Evolutionary conservation across 2,113 vertebrate genomes (phyloP).

Genomic region (Gavia stellata): DNA sequence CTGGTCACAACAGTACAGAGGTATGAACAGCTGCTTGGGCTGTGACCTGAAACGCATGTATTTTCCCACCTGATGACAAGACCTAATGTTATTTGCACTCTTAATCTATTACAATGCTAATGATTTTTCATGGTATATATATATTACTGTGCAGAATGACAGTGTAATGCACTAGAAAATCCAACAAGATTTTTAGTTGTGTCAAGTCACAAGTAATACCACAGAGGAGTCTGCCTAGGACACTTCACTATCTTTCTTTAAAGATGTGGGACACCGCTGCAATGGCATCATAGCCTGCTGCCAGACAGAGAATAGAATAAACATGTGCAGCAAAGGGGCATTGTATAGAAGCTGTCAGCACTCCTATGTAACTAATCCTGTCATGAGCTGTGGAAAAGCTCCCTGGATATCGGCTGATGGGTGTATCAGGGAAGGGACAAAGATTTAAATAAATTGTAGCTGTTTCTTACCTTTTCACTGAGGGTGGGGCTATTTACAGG

Average conservation of each 20-base stretch:
- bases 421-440: not conserved
- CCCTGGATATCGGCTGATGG: not conserved
- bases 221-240: not conserved
- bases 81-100: not conserved
- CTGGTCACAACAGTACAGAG: slow-evolving; percentile 88
- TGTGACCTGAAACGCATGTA: not conserved
- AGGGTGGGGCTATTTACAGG: not conserved
- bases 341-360: not conserved
- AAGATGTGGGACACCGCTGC: not conserved
- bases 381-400: not conserved
- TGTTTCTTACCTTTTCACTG: not conserved
- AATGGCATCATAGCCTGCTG: not conserved
- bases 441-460: not conserved
- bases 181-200: not conserved
- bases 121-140: not conserved
- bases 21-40: slow-evolving; percentile 63
- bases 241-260: not conserved
- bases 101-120: not conserved
- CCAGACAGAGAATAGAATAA: not conserved
- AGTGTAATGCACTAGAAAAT: not conserved
- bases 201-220: not conserved
- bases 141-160: not conserved
- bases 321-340: not conserved
- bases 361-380: not conserved
- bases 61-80: not conserved